Evolutionary conservation across 35 echinoderm and acorn worm genomes (phyloP), one percentile per base, ranked within the genome.

Genomic region (Heliocidaris erythrogramma): DNA sequence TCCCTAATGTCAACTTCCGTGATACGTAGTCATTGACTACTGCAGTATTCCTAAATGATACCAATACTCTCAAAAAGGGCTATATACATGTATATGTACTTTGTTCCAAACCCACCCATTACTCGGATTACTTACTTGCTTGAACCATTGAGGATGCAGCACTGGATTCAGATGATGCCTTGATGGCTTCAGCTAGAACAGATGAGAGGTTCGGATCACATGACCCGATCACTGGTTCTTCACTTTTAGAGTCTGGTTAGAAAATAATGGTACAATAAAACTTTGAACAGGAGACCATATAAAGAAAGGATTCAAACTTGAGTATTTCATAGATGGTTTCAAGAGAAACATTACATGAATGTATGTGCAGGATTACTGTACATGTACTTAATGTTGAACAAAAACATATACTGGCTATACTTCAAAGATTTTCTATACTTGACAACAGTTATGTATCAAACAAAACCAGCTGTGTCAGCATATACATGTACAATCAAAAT

Each of bases 191-290:
- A 2, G 95, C 49, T 47, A 96, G 90, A 7, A 49, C 92, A 30
- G 53, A 47, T 42, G 95, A 85, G 78, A 96, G 61, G 59, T 96
- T 96, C 4, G 95, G 95, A 49, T 96, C 91, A 47, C 95, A 96
- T 27, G 95, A 93, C 90, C 50, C 86, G 27, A 96, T 27, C 17
- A 30, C 48, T 6, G 91, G 29, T 13, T 32, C 31, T 3, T 31
- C 32, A 89, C 12, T 48, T 89, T 89, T 32, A 48, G 87, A 32
- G 13, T 48, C 87, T 89, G 87, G 13, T 42, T 12, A 47, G 32
- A 89, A 21, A 42, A 42, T 42, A 42, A 42, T 42, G 35, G 35
- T 42, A 42, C 3, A 42, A 42, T 27, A 86, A 7, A n/a, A n/a
- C n/a, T n/a, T n/a, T n/a, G n/a, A n/a, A n/a, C n/a, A n/a, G n/a